Evolutionary conservation across 2,888 invertebrate species (phyloP).

Genomic region (Apotomis betuletana): DNA sequence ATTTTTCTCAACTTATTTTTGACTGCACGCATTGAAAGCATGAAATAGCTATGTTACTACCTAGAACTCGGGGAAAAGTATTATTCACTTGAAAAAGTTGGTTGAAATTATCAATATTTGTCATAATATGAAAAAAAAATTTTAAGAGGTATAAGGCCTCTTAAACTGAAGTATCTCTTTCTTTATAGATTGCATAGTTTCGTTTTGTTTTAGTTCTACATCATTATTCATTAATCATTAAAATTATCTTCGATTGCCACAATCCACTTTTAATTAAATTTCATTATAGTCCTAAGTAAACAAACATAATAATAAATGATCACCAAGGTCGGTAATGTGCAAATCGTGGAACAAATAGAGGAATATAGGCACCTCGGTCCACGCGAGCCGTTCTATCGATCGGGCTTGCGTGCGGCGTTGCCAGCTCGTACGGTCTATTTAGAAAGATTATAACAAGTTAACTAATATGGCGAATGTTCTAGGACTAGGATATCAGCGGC

Average conservation of each 20-base stretch:
- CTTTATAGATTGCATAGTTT: too few species aligned
- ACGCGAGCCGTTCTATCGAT: conserved; percentile 64
- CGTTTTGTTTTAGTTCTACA: background rate
- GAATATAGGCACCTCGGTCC: conserved; percentile 5
- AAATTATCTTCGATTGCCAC: too few species aligned
- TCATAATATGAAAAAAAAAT: too few species aligned
- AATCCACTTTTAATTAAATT: too few species aligned
- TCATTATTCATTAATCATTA: background rate
- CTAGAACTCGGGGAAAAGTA: too few species aligned
- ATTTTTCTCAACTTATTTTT: too few species aligned
- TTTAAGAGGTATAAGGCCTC: too few species aligned
- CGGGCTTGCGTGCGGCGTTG: conserved; percentile 73
- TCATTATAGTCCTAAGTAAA: background rate
- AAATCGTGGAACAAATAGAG: conserved; percentile 28
- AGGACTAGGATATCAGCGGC: background rate
- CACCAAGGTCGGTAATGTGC: conserved; percentile 32
- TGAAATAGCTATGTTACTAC: too few species aligned
- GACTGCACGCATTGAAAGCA: too few species aligned
- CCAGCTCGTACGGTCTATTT: conserved; percentile 64
- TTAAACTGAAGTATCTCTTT: background rate
- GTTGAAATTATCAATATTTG: too few species aligned
- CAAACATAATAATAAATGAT: conserved; percentile 5
- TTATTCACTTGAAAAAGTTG: too few species aligned
- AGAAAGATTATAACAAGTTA: conserved; percentile 49
- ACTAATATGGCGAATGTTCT: conserved; percentile 12